These are phyloP conservation scores for Calidris pugnax DNA, from an alignment of 2,113 vertebrate species.

Conservation along the genomic window DNA sequence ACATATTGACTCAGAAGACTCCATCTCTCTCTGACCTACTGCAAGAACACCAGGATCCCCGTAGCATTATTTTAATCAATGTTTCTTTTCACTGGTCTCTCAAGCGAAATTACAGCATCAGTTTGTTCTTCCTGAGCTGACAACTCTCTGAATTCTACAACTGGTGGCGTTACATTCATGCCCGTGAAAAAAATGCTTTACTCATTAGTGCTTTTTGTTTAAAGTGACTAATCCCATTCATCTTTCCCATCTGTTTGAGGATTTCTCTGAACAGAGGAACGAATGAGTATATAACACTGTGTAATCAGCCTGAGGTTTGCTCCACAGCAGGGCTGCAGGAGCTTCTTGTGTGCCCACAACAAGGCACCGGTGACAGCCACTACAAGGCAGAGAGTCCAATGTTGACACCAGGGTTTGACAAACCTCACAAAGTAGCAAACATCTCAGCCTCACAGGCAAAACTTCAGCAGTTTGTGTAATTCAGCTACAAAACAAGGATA, in stretches of 20 bases:
- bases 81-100: not conserved
- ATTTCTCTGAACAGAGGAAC: not conserved
- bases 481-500: fast-evolving
- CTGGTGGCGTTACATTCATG: not conserved
- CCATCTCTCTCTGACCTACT: not conserved
- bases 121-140: conserved; percentile 17
- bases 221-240: conserved; percentile 43
- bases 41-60: conserved; percentile 16
- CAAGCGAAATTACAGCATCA: not conserved
- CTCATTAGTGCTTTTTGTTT: conserved; percentile 47
- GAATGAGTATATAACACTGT: not conserved
- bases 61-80: not conserved
- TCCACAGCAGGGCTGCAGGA: not conserved
- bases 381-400: fast-evolving
- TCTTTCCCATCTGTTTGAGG: conserved; percentile 20
- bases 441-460: fast-evolving
- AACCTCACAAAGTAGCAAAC: fast-evolving
- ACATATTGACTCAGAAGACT: not conserved
- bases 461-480: fast-evolving
- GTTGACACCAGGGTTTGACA: too few species aligned
- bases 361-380: fast-evolving
- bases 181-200: not conserved
- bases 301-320: not conserved
- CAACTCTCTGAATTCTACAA: not conserved
- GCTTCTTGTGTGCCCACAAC: not conserved